Conservation (phyloP, 2,888 invertebrate species). For the Mesorhabditis spiculigera region DNA sequence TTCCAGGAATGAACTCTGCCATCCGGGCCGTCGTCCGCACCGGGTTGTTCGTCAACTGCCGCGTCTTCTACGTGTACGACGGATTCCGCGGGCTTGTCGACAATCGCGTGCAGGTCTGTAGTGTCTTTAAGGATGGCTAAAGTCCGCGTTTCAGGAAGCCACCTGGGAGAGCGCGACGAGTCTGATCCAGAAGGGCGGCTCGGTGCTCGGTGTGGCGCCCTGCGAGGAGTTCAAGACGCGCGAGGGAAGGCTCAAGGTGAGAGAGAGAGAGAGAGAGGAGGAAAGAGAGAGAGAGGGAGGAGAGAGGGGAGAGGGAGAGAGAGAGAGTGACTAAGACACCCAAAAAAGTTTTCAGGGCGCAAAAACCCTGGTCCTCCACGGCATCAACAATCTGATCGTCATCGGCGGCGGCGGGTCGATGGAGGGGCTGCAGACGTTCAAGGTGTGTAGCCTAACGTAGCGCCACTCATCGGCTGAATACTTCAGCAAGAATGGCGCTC, state of each 20-base stretch:
- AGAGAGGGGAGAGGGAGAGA: too few relatives aligned
- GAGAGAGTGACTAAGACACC: neutral
- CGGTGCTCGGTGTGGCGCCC: conserved; percentile 92
- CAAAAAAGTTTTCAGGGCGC: conserved; percentile 69
- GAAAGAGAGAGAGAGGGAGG: too few relatives aligned
- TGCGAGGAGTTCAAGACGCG: conserved; percentile 84
- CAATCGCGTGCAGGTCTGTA: neutral
- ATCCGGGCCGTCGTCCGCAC: conserved; percentile 93
- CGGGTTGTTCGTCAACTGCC: conserved; percentile 92
- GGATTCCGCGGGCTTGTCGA: conserved; percentile 63
- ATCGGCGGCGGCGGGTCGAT: conserved; percentile 97
- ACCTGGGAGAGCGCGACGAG: conserved; percentile 92
- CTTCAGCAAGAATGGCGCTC: conserved; percentile 16
- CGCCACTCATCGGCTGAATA: too few relatives aligned
- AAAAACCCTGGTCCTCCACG: conserved; percentile 77
- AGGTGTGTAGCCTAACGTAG: neutral
- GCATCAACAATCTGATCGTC: conserved; percentile 88
- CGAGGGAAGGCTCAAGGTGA: conserved; percentile 69
- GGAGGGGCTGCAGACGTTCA: conserved; percentile 74
- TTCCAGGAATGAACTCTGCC: conserved; percentile 92
- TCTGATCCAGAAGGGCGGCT: conserved; percentile 95
- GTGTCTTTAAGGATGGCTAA: conserved; percentile 60
- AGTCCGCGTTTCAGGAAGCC: conserved; percentile 79
- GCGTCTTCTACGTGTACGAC: conserved; percentile 79
- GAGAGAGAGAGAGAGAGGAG: too few relatives aligned